phyloP scores from a whole-genome alignment of 2,113 vertebrate species.

The Romanogobio albipinnatus region DNA sequence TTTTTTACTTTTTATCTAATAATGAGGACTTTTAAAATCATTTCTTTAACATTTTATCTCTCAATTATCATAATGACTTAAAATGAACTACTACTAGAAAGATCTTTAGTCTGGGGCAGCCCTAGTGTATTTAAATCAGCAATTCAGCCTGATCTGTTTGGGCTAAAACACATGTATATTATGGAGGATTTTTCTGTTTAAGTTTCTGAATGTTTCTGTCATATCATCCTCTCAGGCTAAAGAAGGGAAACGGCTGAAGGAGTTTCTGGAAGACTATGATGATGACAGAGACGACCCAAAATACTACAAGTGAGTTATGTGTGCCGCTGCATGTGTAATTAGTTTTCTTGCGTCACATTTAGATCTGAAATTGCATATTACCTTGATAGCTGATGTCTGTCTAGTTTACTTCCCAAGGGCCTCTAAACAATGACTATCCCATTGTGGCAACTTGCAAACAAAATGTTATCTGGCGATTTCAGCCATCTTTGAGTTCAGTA shows the following conservation, averaged over 20 bases:
- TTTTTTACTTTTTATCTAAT: too few relatives aligned
- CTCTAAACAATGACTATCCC: background rate
- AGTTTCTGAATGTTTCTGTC: background rate
- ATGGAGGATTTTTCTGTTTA: background rate
- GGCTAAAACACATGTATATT: background rate
- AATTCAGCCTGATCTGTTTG: background rate
- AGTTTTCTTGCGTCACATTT: background rate
- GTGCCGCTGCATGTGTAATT: background rate
- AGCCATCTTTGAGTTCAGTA: too few relatives aligned
- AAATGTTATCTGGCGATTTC: too few relatives aligned
- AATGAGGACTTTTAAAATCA: too few relatives aligned
- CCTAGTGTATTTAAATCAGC: too few relatives aligned
- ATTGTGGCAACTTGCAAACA: too few relatives aligned
- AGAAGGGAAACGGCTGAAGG: constrained; percentile 96
- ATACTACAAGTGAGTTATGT: constrained; percentile 87
- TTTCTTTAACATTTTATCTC: too few relatives aligned
- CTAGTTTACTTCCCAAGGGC: background rate
- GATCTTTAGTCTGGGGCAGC: too few relatives aligned
- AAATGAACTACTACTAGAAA: too few relatives aligned
- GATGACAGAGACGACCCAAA: constrained; percentile 98
- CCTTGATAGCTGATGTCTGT: too few relatives aligned
- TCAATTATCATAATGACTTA: too few relatives aligned
- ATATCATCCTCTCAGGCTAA: constrained; percentile 80
- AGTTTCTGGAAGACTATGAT: constrained; percentile 98
- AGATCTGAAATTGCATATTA: background rate